phyloP scores from a whole-genome alignment of 2,888 invertebrate genomes.

The Lumbricus terrestris region DNA sequence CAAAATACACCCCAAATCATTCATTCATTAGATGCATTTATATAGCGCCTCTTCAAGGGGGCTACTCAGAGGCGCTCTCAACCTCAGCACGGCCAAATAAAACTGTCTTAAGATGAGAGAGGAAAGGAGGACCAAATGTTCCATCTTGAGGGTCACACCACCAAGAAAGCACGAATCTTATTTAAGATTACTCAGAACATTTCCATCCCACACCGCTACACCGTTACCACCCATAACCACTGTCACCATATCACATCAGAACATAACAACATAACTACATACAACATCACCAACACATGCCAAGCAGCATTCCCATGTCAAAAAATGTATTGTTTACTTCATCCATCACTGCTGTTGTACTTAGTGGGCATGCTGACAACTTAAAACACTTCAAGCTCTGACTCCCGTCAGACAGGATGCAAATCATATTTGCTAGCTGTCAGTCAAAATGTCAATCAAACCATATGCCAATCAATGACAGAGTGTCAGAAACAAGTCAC shows the following conservation, averaged over 20 bases:
- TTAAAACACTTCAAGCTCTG: neutral
- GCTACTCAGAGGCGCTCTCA: too few species aligned
- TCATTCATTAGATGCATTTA: too few species aligned
- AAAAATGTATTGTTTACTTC: neutral
- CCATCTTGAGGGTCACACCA: too few species aligned
- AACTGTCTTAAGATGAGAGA: too few species aligned
- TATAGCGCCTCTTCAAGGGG: too few species aligned
- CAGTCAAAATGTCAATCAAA: neutral
- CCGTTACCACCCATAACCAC: neutral
- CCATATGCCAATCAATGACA: neutral
- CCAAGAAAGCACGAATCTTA: too few species aligned
- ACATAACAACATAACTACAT: too few species aligned
- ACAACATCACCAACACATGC: neutral
- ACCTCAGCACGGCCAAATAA: too few species aligned
- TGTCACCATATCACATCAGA: neutral
- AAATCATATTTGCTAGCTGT: neutral
- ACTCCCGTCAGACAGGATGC: neutral
- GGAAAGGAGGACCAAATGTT: too few species aligned
- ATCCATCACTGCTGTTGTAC: neutral
- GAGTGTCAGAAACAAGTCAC: neutral
- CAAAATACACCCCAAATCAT: too few species aligned
- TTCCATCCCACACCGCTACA: neutral
- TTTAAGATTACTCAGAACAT: neutral
- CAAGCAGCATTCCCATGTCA: too few species aligned
- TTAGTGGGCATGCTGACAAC: neutral